Evolutionary conservation across 53 echinoderm and acorn worm genomes (phyloP).

Genomic region (Luidia sarsii): DNA sequence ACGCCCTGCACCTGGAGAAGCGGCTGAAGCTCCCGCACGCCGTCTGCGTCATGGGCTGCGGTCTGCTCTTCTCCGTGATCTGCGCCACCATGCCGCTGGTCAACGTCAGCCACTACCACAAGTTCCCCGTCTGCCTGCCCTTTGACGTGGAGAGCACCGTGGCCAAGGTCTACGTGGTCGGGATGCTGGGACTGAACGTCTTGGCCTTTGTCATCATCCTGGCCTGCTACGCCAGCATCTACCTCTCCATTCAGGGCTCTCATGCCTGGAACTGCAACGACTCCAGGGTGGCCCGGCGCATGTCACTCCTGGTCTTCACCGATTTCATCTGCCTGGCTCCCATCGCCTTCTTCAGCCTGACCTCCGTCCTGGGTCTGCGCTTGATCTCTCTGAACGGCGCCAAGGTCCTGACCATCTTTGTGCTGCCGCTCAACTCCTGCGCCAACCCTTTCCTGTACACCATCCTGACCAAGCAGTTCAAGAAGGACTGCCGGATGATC

Average conservation of each 20-base stretch:
- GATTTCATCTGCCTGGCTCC: conserved; percentile 96
- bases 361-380: conserved; percentile 63
- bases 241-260: conserved; percentile 84
- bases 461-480: conserved; percentile 92
- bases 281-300: conserved; percentile 83
- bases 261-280: conserved; percentile 97
- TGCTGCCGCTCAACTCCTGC: conserved; percentile 87
- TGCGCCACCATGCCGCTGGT: conserved; percentile 74
- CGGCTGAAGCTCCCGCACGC: conserved; percentile 80
- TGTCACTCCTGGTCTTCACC: conserved; percentile 92
- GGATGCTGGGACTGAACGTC: conserved; percentile 72
- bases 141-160: conserved; percentile 61
- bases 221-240: conserved; percentile 87
- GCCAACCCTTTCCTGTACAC: conserved; percentile 96
- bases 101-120: conserved; percentile 71
- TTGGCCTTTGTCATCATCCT: conserved; percentile 79
- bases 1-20: conserved; percentile 89
- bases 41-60: conserved; percentile 76
- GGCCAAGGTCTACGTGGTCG: conserved; percentile 53
- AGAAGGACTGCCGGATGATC: conserved; percentile 78
- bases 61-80: conserved; percentile 81
- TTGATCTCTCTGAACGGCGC: conserved; percentile 76
- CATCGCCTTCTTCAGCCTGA: conserved; percentile 82
- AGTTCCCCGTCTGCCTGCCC: conserved; percentile 81
- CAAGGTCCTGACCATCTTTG: conserved; percentile 85